Conservation (phyloP, 2,113 vertebrate genomes). For the Alexandromys fortis region DNA sequence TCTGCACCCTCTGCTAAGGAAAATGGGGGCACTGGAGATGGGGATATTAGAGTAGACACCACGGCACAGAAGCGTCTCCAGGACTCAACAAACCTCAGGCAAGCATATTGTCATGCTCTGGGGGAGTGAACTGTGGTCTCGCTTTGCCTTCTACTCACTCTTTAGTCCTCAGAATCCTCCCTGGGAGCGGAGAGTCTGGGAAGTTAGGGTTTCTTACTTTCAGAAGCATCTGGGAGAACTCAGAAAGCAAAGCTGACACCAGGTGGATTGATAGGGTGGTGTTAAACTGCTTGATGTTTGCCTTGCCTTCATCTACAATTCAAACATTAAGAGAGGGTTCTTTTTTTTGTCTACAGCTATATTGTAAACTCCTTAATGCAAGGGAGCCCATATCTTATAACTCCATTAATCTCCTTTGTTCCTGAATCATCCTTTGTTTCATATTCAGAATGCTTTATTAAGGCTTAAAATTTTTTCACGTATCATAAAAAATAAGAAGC, state of each 20-base stretch:
- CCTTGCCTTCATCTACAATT: background rate
- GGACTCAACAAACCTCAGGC: background rate
- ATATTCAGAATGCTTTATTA: background rate
- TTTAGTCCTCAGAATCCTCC: background rate
- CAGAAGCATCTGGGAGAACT: background rate
- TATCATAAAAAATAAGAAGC: background rate
- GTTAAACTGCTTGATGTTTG: background rate
- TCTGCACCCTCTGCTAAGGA: background rate
- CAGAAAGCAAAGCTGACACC: background rate
- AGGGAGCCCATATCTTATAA: background rate
- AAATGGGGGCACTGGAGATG: background rate
- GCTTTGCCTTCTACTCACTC: background rate
- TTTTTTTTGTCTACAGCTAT: background rate
- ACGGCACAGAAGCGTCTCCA: background rate
- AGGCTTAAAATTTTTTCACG: background rate
- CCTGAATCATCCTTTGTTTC: background rate
- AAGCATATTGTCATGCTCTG: background rate
- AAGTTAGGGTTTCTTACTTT: background rate
- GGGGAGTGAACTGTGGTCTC: background rate
- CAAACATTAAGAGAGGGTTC: background rate
- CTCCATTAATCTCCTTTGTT: background rate
- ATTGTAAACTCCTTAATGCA: background rate
- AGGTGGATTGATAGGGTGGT: background rate
- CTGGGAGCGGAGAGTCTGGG: background rate
- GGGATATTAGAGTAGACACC: background rate